Base-by-base conservation (phyloP, 2,113 vertebrate species). In the Macrotis lagotis region DNA sequence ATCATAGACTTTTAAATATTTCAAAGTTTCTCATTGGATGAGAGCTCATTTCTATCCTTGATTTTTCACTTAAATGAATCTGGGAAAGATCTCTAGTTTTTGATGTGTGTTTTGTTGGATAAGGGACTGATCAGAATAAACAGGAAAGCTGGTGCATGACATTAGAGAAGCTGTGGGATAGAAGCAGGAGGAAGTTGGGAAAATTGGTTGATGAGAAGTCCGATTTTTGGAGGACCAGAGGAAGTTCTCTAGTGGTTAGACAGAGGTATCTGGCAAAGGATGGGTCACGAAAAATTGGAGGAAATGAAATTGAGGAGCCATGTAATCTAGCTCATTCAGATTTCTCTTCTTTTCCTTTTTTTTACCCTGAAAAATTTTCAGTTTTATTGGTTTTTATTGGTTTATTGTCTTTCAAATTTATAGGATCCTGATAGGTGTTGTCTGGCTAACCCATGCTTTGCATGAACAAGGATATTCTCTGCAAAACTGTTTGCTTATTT, bases 271-370 rank as follows among this genome's bases (percentile, higher is more conserved):
- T 94, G n/a, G 50, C 50, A 25, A 50, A 83, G 96, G 93, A 94
- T 0, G 0, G 90, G 90, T 97, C 93, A 93, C 91, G 8, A 59
- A 88, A 8, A 22, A 92, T 47, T 47, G 28, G 31, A 88, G 93
- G 97, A 98, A 97, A 74, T 92, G 96, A 97, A 97, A 97, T 93
- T 91, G 50, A 94, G 93, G 88, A 59, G 50, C 53, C 19, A 19
- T 8, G 44, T 94, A 7, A 89, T 25, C 0, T 94, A 47, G 89
- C 59, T 89, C 31, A 92, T 93, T 90, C 55, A 66, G 52, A 51
- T 6, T 12, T 93, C 48, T 26, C 49, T 25, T 51, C 48, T 50
- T 89, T 50, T 94, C n/a, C n/a, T n/a, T n/a, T n/a, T n/a, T n/a
- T n/a, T n/a, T n/a, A n/a, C n/a, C n/a, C n/a, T n/a, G n/a, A n/a